Evolutionary conservation across 2,113 vertebrate species (phyloP).

Genomic region (Microcebus ravelobensis): DNA sequence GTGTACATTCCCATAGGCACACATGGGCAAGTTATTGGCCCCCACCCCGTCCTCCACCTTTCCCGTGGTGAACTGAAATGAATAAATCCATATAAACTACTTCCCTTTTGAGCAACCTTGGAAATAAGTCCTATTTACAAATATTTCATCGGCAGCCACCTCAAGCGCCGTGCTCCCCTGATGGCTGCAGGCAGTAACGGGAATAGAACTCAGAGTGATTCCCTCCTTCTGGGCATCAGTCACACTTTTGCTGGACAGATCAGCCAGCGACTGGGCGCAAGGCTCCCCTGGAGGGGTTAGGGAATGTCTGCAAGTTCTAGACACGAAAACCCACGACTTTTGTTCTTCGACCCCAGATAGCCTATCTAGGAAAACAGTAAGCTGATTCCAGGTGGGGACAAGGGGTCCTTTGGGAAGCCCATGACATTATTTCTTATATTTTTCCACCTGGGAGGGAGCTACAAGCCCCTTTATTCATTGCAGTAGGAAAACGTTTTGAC

Average conservation of each 20-base stretch:
- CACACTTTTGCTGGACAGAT: neutral
- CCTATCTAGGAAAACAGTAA: neutral
- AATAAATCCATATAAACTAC: conserved; percentile 53
- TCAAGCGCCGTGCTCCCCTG: conserved; percentile 32
- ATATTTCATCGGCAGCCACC: conserved; percentile 53
- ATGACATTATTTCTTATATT: neutral
- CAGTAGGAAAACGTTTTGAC: conserved; percentile 82
- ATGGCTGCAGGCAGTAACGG: conserved; percentile 25
- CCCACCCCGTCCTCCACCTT: neutral
- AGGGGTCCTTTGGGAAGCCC: neutral
- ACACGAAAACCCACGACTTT: neutral
- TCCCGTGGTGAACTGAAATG: conserved; percentile 24
- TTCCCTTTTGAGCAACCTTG: conserved; percentile 55
- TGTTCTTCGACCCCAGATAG: neutral
- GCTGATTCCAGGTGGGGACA: neutral
- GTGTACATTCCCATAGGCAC: neutral
- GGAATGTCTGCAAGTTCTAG: conserved; percentile 43
- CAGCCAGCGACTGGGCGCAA: neutral
- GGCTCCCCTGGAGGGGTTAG: neutral
- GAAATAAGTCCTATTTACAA: conserved; percentile 68
- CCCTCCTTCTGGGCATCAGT: conserved; percentile 45
- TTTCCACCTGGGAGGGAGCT: conserved; percentile 37
- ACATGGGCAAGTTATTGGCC: neutral
- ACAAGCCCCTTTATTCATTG: conserved; percentile 65
- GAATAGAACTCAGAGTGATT: conserved; percentile 63